Conservation (phyloP, 1,140 invertebrate genomes). For the Sinella curviseta region DNA sequence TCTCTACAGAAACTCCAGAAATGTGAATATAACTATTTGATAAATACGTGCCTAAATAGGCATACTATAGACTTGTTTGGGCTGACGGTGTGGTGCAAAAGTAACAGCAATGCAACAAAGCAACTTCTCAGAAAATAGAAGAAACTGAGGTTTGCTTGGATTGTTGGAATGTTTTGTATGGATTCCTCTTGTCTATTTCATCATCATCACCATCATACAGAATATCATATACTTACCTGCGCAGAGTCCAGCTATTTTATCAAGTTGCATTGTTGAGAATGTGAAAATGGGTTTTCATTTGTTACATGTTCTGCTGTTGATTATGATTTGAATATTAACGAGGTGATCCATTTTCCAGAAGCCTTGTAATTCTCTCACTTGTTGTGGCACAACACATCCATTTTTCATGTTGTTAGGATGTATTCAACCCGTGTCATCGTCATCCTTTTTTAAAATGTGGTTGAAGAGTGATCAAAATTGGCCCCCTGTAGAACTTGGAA, state of each 20-base stretch:
- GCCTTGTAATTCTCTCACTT: not conserved
- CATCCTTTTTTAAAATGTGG: not conserved
- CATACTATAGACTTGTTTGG: too few species aligned
- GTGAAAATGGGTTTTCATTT: constrained; percentile 18
- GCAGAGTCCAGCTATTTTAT: not conserved
- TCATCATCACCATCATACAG: not conserved
- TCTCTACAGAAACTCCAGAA: too few species aligned
- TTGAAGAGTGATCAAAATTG: not conserved
- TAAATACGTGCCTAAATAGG: too few species aligned
- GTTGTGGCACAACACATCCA: not conserved
- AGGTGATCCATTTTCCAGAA: constrained; percentile 18
- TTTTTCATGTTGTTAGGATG: not conserved
- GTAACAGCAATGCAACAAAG: too few species aligned
- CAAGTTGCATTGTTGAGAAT: not conserved
- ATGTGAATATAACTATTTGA: too few species aligned
- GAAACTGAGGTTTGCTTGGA: too few species aligned
- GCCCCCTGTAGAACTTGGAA: constrained; percentile 4
- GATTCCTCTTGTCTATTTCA: constrained; percentile 4
- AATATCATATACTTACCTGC: not conserved
- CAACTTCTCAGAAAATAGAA: too few species aligned
- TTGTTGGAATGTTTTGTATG: not conserved
- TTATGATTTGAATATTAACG: constrained; percentile 26
- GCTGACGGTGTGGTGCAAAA: too few species aligned
- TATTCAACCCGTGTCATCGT: constrained; percentile 20
- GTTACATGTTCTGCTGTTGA: not conserved